These are phyloP conservation scores for Drosophila cracens DNA, from an alignment of 2,888 invertebrate species.

Conservation along the genomic window DNA sequence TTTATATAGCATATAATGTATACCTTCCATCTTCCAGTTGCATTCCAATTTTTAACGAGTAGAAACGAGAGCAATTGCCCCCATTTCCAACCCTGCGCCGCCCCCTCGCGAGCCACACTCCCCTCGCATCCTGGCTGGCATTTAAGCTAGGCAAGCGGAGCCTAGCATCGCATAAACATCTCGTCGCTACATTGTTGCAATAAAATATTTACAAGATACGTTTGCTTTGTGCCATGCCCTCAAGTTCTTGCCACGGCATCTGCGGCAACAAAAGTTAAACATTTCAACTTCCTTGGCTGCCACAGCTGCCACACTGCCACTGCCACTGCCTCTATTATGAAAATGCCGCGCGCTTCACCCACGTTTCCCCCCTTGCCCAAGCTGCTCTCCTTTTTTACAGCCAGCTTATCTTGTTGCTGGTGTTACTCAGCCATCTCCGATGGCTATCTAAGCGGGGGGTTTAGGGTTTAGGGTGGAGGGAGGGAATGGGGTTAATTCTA, in stretches of 20 bases:
- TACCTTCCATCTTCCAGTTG: slow-evolving; percentile 66
- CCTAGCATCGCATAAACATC: slow-evolving; percentile 53
- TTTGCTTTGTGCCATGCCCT: slow-evolving; percentile 62
- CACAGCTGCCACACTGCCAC: not conserved
- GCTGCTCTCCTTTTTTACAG: not conserved
- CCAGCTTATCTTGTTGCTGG: slow-evolving; percentile 53
- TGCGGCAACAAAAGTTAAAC: slow-evolving; percentile 26
- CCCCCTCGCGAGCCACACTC: not conserved
- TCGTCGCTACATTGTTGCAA: slow-evolving; percentile 74
- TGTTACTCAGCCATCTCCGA: slow-evolving; percentile 3
- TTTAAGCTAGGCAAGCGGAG: slow-evolving; percentile 46
- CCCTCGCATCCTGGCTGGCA: slow-evolving; percentile 1
- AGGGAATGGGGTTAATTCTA: slow-evolving; percentile 1
- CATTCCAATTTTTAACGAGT: slow-evolving; percentile 56
- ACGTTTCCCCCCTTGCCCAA: not conserved
- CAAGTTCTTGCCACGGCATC: slow-evolving; percentile 32
- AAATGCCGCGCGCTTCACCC: slow-evolving; percentile 55
- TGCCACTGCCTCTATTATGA: slow-evolving; percentile 37
- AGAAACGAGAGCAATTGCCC: slow-evolving; percentile 36
- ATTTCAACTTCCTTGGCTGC: slow-evolving; percentile 17
- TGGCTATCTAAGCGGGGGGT: slow-evolving; percentile 4
- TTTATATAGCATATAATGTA: slow-evolving; percentile 2
- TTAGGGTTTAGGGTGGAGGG: not conserved
- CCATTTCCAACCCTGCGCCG: not conserved
- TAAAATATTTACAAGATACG: slow-evolving; percentile 76